These are phyloP conservation scores for Nycteola revayana DNA, from an alignment of 2,888 invertebrate genomes.

Conservation along the genomic window DNA sequence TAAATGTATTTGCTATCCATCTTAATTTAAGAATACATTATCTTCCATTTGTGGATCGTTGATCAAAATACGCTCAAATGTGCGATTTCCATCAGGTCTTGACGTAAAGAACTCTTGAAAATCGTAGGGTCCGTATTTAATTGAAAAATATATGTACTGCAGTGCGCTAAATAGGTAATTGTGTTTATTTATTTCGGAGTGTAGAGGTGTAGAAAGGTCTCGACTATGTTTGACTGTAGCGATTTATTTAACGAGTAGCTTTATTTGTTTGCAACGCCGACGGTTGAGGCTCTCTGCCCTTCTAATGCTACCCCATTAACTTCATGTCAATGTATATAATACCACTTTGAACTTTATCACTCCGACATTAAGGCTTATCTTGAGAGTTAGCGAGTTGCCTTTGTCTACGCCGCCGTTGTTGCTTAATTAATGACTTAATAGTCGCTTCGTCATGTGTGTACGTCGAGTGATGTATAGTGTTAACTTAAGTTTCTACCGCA, in stretches of 20 bases:
- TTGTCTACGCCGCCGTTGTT: constrained; percentile 41
- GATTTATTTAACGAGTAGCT: constrained; percentile 71
- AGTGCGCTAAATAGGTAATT: constrained; percentile 47
- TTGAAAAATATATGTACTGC: too few relatives aligned
- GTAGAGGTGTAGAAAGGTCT: constrained; percentile 62
- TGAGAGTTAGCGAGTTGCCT: constrained; percentile 25
- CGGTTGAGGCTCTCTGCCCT: constrained; percentile 44
- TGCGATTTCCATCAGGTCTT: too few relatives aligned
- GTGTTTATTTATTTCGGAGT: constrained; percentile 59
- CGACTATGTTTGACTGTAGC: constrained; percentile 62
- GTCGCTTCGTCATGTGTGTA: constrained; percentile 54
- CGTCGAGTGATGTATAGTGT: constrained; percentile 45
- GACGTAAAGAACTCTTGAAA: too few relatives aligned
- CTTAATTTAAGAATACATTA: too few relatives aligned
- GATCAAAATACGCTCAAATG: too few relatives aligned
- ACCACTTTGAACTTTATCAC: constrained; percentile 56
- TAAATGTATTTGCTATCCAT: too few relatives aligned
- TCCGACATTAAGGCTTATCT: constrained; percentile 36
- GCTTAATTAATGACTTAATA: constrained; percentile 67
- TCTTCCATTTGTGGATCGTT: too few relatives aligned
- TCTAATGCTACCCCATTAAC: constrained; percentile 66
- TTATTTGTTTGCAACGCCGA: constrained; percentile 63
- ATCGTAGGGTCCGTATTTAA: constrained; percentile 29
- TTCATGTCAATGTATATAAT: constrained; percentile 47
- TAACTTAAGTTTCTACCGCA: constrained; percentile 32